These are phyloP conservation scores for Carduelis carduelis DNA, from an alignment of 2,797 vertebrate genomes.

Conservation along the genomic window DNA sequence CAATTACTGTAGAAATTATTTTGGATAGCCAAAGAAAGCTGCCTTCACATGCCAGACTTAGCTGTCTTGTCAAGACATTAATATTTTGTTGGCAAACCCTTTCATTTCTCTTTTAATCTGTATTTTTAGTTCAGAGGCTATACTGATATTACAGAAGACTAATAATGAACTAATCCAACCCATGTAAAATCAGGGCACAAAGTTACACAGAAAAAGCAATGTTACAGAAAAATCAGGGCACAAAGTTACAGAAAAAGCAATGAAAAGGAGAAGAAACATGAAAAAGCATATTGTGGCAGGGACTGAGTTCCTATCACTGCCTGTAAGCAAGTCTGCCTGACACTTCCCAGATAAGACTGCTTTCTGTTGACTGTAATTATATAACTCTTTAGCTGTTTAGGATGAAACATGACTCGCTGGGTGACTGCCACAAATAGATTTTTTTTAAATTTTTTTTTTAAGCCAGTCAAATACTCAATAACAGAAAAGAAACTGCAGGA, in stretches of 20 bases:
- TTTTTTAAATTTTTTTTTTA: background rate
- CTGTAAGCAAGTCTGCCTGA: constrained; percentile 8
- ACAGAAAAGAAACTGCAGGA: background rate
- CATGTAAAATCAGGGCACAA: background rate
- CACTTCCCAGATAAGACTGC: constrained; percentile 15
- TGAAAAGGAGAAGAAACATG: background rate
- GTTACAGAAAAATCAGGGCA: background rate
- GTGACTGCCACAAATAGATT: background rate
- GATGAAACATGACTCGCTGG: constrained; percentile 17
- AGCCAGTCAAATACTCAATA: background rate
- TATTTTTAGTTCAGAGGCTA: background rate
- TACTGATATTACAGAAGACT: constrained; percentile 21
- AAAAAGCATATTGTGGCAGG: background rate
- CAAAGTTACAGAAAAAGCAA: background rate
- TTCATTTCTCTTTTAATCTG: background rate
- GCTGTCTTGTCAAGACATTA: constrained; percentile 11
- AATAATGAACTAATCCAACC: background rate
- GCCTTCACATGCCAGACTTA: background rate
- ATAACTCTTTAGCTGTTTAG: constrained; percentile 3
- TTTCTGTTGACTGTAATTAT: constrained; percentile 32
- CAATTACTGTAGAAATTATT: constrained; percentile 38
- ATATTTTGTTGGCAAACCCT: background rate
- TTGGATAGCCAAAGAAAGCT: background rate
- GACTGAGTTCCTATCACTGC: background rate
- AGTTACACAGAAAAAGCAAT: background rate